phyloP scores from a whole-genome alignment of 2,113 vertebrate species.

The Eubucco bourcierii region DNA sequence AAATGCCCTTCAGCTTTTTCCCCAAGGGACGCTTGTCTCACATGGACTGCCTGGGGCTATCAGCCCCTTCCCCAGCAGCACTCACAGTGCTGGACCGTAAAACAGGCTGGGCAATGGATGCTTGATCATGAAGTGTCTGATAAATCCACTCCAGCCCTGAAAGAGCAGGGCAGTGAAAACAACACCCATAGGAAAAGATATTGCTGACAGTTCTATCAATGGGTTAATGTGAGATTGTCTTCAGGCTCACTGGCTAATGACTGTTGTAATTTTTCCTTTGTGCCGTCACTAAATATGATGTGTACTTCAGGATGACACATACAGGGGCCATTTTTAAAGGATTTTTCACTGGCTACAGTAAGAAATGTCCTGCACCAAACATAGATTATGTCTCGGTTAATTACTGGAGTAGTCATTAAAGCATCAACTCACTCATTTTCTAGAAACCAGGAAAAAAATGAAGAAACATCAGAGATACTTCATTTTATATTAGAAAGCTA shows the following conservation, averaged over 20 bases:
- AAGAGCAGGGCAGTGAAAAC: neutral
- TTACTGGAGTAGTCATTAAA: neutral
- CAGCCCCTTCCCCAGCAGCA: accelerated
- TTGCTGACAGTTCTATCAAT: neutral
- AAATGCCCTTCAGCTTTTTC: accelerated
- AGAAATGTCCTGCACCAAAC: neutral
- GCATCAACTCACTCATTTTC: neutral
- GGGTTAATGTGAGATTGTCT: neutral
- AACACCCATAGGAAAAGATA: neutral
- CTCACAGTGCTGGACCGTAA: neutral
- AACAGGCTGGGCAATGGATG: neutral
- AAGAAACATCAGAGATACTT: neutral
- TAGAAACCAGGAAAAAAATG: neutral
- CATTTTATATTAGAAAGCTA: neutral
- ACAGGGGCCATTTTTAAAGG: neutral
- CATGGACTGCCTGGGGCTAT: neutral
- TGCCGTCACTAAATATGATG: neutral
- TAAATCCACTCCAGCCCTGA: neutral
- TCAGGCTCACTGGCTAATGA: neutral
- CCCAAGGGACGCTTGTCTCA: accelerated
- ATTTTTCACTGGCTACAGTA: neutral
- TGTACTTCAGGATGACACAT: neutral
- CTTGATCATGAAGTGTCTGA: accelerated
- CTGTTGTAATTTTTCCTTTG: neutral
- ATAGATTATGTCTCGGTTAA: neutral